Conservation (phyloP, 2,113 vertebrate genomes). For the Crotalus horridus region DNA sequence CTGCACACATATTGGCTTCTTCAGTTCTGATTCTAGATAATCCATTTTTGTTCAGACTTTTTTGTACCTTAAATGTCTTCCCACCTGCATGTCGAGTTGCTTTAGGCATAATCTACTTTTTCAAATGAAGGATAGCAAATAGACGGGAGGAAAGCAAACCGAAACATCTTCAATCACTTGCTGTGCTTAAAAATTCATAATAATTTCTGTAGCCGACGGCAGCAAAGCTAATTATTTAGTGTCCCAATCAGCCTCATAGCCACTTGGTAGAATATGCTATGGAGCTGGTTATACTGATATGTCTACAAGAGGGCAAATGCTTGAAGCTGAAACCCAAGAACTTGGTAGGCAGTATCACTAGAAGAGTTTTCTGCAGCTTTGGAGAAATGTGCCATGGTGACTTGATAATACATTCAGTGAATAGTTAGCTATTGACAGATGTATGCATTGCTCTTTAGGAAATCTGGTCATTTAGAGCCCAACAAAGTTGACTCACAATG, state of each 20-base stretch:
- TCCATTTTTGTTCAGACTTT: conserved; percentile 23
- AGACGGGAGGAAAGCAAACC: conserved; percentile 65
- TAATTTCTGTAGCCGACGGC: conserved; percentile 65
- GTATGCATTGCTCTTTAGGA: conserved; percentile 22
- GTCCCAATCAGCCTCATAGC: conserved; percentile 58
- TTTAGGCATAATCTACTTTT: conserved; percentile 55
- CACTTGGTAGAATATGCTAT: conserved; percentile 45
- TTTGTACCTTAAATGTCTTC: conserved; percentile 38
- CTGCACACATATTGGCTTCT: not conserved
- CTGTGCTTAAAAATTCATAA: conserved; percentile 72
- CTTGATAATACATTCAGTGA: conserved; percentile 43
- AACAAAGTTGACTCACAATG: conserved; percentile 20
- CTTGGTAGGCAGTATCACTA: conserved; percentile 24
- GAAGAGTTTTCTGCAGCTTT: conserved; percentile 49
- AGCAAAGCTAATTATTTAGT: conserved; percentile 74
- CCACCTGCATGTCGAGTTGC: conserved; percentile 55
- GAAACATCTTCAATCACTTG: conserved; percentile 64
- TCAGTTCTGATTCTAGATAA: conserved; percentile 31
- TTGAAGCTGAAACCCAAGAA: conserved; percentile 2
- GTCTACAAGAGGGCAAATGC: conserved; percentile 41
- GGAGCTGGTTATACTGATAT: conserved; percentile 34
- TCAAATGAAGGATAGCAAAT: conserved; percentile 54
- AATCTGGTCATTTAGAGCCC: conserved; percentile 25
- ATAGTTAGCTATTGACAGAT: not conserved
- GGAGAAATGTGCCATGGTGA: conserved; percentile 50